These are phyloP conservation scores for Archegozetes longisetosus DNA, from an alignment of 1,140 invertebrate genomes.

Conservation along the genomic window DNA sequence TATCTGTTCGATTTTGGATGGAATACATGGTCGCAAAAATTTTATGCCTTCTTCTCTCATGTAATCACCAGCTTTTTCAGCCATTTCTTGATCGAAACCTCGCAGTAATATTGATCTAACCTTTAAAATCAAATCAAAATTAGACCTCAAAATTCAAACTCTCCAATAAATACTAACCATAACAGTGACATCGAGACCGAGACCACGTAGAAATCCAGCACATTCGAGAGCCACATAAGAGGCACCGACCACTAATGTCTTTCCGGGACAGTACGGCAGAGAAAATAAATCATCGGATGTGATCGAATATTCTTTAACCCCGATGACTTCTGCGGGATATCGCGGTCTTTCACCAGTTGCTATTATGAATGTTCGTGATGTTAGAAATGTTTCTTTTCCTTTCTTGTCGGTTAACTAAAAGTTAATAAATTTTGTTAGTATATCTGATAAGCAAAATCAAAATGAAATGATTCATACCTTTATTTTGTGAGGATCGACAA, in stretches of 20 bases:
- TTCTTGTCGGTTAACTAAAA: slow-evolving; percentile 22
- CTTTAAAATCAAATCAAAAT: slow-evolving; percentile 49
- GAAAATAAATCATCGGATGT: slow-evolving; percentile 96
- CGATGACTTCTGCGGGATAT: slow-evolving; percentile 57
- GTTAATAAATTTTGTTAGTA: background rate
- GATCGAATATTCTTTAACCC: slow-evolving; percentile 72
- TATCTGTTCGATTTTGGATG: slow-evolving; percentile 41
- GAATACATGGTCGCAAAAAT: slow-evolving; percentile 61
- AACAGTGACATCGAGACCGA: slow-evolving; percentile 35
- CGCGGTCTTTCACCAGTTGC: slow-evolving; percentile 82
- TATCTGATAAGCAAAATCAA: background rate
- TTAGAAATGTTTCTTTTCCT: slow-evolving; percentile 45
- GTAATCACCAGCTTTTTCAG: slow-evolving; percentile 56
- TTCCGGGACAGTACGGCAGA: slow-evolving; percentile 65
- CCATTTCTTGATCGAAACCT: slow-evolving; percentile 96
- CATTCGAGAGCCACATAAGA: slow-evolving; percentile 80
- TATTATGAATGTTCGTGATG: slow-evolving; percentile 66
- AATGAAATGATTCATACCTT: slow-evolving; percentile 24
- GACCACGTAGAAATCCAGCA: slow-evolving; percentile 76
- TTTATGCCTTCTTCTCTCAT: slow-evolving; percentile 67
- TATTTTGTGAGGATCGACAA: slow-evolving; percentile 61
- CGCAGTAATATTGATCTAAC: slow-evolving; percentile 70
- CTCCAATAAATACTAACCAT: slow-evolving; percentile 51
- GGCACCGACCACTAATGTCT: slow-evolving; percentile 77
- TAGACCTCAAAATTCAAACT: slow-evolving; percentile 58